Base-by-base conservation (phyloP, 2,888 invertebrate genomes). In the Litoditis marina region DNA sequence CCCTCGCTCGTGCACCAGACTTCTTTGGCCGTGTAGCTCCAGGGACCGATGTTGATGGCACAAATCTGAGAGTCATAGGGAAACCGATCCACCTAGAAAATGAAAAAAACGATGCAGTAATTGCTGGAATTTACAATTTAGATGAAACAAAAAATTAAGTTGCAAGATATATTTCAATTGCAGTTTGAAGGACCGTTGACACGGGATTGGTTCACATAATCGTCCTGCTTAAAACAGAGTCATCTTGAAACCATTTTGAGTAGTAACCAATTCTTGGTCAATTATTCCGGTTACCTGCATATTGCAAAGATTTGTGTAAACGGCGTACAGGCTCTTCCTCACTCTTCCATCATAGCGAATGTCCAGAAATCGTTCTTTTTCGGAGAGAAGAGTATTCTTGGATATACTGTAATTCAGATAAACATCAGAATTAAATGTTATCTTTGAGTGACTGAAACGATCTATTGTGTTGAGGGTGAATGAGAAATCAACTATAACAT, bases 11-110 rank as follows among this genome's bases (percentile, higher is more conserved):
- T n/a, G n/a, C 67, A 65, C 22, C 46, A 60, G 5, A 72, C 60
- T 42, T 72, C 69, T 1, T 66, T 53, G 11, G 42, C 46, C 2
- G 73, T 73, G 27, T 75, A 75, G n/a, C 65, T 69, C 75, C 75
- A 75, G 0, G 75, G 75, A 7, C 73, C 75, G 22, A 73, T 68
- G 25, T 54, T 60, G 25, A 75, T 63, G 30, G 47, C 55, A 65
- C 75, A 75, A 0, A 49, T 67, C 46, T 75, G 75, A 19, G 66
- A 50, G 56, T 75, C 75, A 60, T 75, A 75, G 0, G 75, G 75
- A 36, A 75, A 75, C 19, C 54, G 42, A 52, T 72, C 60, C 6
- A 71, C 68, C 70, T 70, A 42, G 31, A 60, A 16, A 13, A 3
- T 5, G 22, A 39, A 42, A 25, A 22, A 16, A 39, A 13, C 22